Base-by-base conservation (phyloP, 2,888 invertebrate species). In the Beris morrisii region DNA sequence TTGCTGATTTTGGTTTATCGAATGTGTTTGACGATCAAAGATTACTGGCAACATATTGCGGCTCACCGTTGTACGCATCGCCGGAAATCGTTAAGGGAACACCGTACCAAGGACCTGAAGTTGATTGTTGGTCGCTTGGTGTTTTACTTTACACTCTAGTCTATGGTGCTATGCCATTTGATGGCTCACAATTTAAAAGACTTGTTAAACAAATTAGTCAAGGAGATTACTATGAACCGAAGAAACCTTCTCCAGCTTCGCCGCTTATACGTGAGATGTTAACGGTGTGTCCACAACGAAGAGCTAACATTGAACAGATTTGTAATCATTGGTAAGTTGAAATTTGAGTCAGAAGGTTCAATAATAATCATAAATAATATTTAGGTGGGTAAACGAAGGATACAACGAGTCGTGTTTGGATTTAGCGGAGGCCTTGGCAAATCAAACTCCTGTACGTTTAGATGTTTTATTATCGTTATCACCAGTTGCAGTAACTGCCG, bases 121-220 rank as follows among this genome's bases (percentile, higher is more conserved):
- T 91, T 59, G 91, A 92, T 77, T 91, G 91, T 77, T 92, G 91
- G 98, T 97, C 97, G 30, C 83, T 99, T 69, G 99, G 98, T 65
- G 98, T 99, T 57, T 85, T 99, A 56, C 85, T 99, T 9, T 99
- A 99, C 81, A 98, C 98, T 55, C 85, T 99, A 76, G 97, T 99
- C 72, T 99, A 98, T 80, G 98, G 98, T 73, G 96, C 97, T 71
- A 99, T 99, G 99, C 99, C 93, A 64, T 98, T 98, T 79, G 98
- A 98, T 83, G 98, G 98, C 69, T 94, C 95, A 70, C 97, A 98
- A 83, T 98, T 98, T 82, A 96, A 96, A 82, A 88, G 94, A 75
- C 88, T 99, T 76, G 96, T 97, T 70, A 91, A 93, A 77, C 97
- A 97, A 83, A 98, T 98, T 77, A 96, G 97, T 74, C 91, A 93